Percentiles rank a stretch among this genome's conserved stretches.
phyloP scores from a whole-genome alignment of 2,888 invertebrate genomes.

The Bedellia somnulentella region DNA sequence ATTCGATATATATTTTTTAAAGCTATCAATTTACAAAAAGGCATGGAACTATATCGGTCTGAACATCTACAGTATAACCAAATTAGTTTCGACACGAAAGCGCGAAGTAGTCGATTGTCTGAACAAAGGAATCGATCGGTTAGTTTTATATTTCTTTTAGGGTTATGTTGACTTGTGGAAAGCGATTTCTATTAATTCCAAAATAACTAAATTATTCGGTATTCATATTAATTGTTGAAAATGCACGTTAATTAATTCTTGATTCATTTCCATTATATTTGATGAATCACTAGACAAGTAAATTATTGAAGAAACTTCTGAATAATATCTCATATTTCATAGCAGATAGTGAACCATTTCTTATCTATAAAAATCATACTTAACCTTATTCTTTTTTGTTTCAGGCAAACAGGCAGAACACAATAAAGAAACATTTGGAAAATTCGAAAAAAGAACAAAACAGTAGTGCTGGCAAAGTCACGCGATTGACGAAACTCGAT shows the following conservation, averaged over 20 bases:
- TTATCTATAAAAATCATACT: too few species aligned
- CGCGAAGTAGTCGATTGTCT: constrained; percentile 42
- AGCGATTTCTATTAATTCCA: too few species aligned
- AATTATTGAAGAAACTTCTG: too few species aligned
- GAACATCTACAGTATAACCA: constrained; percentile 40
- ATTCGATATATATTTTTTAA: constrained; percentile 12
- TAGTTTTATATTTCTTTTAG: constrained; percentile 38
- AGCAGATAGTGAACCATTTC: too few species aligned
- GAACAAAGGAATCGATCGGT: constrained; percentile 44
- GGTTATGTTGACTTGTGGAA: too few species aligned
- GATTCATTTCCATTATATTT: too few species aligned
- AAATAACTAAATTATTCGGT: too few species aligned
- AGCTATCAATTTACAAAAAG: constrained; percentile 32
- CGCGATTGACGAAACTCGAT: constrained; percentile 16
- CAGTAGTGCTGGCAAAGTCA: constrained; percentile 21
- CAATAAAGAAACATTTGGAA: constrained; percentile 30
- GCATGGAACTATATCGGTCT: constrained; percentile 25
- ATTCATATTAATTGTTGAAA: too few species aligned
- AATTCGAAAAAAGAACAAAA: constrained; percentile 18
- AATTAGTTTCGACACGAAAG: constrained; percentile 59
- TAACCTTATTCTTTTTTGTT: constrained; percentile 29
- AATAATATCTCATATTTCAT: too few species aligned
- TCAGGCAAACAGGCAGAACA: constrained; percentile 31
- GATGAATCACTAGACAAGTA: too few species aligned
- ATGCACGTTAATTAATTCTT: too few species aligned